These are phyloP conservation scores for Ephydatia muelleri DNA, from an alignment of 37 sponge, comb jelly and placozoan species.

Conservation along the genomic window DNA sequence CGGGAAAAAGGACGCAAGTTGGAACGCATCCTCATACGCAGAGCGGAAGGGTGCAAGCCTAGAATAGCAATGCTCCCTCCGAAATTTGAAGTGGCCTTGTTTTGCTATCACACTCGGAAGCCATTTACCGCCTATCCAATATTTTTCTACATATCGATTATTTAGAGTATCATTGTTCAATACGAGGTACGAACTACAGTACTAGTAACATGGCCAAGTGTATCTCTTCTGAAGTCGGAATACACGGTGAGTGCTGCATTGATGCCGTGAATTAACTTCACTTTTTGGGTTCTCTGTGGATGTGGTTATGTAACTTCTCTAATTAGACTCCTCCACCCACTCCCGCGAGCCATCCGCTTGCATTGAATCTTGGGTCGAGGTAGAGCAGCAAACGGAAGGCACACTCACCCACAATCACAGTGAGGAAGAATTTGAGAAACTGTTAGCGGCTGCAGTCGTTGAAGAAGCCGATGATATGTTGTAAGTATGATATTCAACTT, in stretches of 20 bases:
- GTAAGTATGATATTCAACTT: too few relatives aligned
- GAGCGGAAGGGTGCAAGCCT: slow-evolving; percentile 31
- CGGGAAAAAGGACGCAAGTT: slow-evolving; percentile 34
- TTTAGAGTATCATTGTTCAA: too few relatives aligned
- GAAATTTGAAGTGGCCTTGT: slow-evolving; percentile 16
- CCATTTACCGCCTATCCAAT: neutral
- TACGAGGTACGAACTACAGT: too few relatives aligned
- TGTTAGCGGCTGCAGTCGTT: slow-evolving; percentile 41
- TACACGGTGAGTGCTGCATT: neutral
- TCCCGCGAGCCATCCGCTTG: neutral
- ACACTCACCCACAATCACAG: slow-evolving; percentile 38
- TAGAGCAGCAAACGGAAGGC: slow-evolving; percentile 16
- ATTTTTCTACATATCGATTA: neutral
- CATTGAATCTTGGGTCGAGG: slow-evolving; percentile 51
- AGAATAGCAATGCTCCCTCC: slow-evolving; percentile 55
- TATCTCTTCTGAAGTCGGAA: neutral
- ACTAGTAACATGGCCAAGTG: too few relatives aligned
- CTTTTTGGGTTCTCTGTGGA: neutral
- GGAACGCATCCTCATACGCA: slow-evolving; percentile 7
- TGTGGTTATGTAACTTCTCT: neutral
- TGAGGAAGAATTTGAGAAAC: slow-evolving; percentile 47
- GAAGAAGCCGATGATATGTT: slow-evolving; percentile 15
- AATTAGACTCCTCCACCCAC: neutral
- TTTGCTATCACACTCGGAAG: neutral
- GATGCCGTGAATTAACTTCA: neutral